Evolutionary conservation across 2,797 vertebrate species (phyloP).

Genomic region (Myotis vivesi): DNA sequence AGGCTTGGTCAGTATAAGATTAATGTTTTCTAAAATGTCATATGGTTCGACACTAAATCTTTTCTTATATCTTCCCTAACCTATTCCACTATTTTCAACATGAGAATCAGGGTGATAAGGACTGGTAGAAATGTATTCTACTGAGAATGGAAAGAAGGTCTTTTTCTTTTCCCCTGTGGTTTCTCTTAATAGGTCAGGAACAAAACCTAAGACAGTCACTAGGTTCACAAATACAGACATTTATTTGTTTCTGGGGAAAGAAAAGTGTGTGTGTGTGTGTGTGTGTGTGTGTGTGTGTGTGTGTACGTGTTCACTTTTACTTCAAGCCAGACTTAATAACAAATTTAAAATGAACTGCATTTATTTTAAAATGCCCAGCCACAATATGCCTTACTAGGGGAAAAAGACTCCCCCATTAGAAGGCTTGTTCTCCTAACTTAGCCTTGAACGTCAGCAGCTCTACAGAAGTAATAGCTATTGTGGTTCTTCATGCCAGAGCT

Average conservation of each 20-base stretch:
- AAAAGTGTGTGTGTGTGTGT: not conserved
- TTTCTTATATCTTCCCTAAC: not conserved
- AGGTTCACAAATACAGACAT: not conserved
- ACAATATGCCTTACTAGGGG: not conserved
- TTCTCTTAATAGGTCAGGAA: conserved; percentile 31
- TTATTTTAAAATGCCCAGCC: not conserved
- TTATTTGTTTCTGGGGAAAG: not conserved
- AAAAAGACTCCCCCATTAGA: not conserved
- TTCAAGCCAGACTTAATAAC: not conserved
- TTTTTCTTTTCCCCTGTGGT: not conserved
- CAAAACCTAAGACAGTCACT: not conserved
- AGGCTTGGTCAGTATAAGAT: not conserved
- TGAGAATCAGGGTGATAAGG: not conserved
- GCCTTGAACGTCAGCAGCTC: not conserved
- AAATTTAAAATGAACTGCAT: conserved; percentile 24
- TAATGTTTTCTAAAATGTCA: conserved; percentile 39
- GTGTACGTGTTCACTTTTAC: not conserved
- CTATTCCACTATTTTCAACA: not conserved
- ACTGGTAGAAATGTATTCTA: not conserved
- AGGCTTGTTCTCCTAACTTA: not conserved
- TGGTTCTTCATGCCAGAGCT: not conserved
- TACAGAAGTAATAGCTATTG: not conserved
- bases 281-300: not conserved
- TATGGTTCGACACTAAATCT: not conserved
- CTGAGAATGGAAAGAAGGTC: not conserved